These are phyloP conservation scores for Polyodon spathula DNA, from an alignment of 2,113 vertebrate species.

Conservation along the genomic window DNA sequence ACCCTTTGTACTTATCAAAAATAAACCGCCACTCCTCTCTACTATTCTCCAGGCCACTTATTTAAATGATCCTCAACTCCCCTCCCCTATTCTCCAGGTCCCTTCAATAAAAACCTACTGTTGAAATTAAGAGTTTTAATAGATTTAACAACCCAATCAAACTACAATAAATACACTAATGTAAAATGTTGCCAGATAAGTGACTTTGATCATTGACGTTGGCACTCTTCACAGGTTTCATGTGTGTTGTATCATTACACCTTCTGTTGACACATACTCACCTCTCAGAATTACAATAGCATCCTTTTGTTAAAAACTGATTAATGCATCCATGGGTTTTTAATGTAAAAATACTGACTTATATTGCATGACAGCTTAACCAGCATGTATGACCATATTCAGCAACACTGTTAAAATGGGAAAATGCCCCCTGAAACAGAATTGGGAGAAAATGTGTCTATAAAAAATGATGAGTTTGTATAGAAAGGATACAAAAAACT, in stretches of 20 bases:
- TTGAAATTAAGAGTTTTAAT: too few relatives aligned
- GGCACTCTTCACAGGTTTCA: slow-evolving; percentile 30
- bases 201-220: slow-evolving; percentile 21
- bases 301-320: slow-evolving; percentile 26
- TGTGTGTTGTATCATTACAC: slow-evolving; percentile 43
- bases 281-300: background rate
- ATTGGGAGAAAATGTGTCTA: slow-evolving; percentile 53
- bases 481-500: slow-evolving; percentile 87
- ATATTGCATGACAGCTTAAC: slow-evolving; percentile 55
- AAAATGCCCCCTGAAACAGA: slow-evolving; percentile 53
- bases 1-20: too few relatives aligned
- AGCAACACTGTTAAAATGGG: slow-evolving; percentile 61
- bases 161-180: too few relatives aligned
- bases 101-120: too few relatives aligned
- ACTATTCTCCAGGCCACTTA: too few relatives aligned
- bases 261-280: slow-evolving; percentile 27
- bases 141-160: background rate
- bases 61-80: too few relatives aligned
- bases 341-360: slow-evolving; percentile 69
- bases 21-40: too few relatives aligned
- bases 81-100: too few relatives aligned
- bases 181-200: background rate
- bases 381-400: slow-evolving; percentile 35
- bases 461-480: slow-evolving; percentile 72
- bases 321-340: slow-evolving; percentile 51